phyloP scores from a whole-genome alignment of 1,140 invertebrate species.

The Eubasilissa regina region DNA sequence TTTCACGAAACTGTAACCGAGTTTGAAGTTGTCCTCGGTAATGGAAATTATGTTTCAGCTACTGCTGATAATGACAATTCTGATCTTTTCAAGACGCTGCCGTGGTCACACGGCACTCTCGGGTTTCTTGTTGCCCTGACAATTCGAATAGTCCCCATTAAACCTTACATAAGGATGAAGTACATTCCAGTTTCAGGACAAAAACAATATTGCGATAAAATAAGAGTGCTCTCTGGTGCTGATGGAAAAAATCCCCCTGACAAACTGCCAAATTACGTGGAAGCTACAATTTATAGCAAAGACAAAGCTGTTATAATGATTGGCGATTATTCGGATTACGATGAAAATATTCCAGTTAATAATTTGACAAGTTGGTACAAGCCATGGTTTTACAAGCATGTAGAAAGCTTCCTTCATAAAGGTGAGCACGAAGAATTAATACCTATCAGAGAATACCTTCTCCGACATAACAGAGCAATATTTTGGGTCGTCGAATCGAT shows the following conservation, averaged over 20 bases:
- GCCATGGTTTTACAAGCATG: slow-evolving; percentile 90
- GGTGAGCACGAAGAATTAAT: slow-evolving; percentile 78
- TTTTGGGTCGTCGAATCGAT: slow-evolving; percentile 91
- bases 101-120: slow-evolving; percentile 89
- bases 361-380: slow-evolving; percentile 85
- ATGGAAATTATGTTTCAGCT: slow-evolving; percentile 82
- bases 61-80: slow-evolving; percentile 80
- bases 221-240: slow-evolving; percentile 72
- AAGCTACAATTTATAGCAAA: slow-evolving; percentile 80
- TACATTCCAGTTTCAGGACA: slow-evolving; percentile 79
- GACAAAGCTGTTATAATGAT: slow-evolving; percentile 85
- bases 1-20: slow-evolving; percentile 86
- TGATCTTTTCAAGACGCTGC: slow-evolving; percentile 83
- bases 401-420: slow-evolving; percentile 72
- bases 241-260: slow-evolving; percentile 68
- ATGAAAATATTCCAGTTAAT: slow-evolving; percentile 73
- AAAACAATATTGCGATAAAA: slow-evolving; percentile 77
- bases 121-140: slow-evolving; percentile 86
- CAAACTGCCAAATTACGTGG: slow-evolving; percentile 84
- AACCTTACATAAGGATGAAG: slow-evolving; percentile 78
- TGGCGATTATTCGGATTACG: slow-evolving; percentile 72
- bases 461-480: slow-evolving; percentile 84
- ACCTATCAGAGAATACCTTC: slow-evolving; percentile 85
- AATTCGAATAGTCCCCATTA: slow-evolving; percentile 82
- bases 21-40: slow-evolving; percentile 83